These are phyloP conservation scores for Nesometra sesokonis DNA, from an alignment of 35 echinoderm and acorn worm species.

Conservation along the genomic window DNA sequence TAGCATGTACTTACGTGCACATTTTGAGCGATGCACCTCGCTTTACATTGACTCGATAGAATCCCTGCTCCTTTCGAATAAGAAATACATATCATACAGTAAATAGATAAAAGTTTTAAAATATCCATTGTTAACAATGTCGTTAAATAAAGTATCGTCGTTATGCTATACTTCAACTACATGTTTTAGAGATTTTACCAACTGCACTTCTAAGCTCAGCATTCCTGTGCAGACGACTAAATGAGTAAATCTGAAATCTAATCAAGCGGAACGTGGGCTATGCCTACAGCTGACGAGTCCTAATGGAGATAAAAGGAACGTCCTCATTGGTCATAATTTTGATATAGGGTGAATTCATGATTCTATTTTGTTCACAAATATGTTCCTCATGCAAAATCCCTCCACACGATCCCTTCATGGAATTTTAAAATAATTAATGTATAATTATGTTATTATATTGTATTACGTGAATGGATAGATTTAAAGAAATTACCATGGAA, in stretches of 20 bases:
- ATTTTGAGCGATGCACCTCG: background rate
- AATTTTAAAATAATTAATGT: too few species aligned
- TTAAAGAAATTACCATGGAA: too few species aligned
- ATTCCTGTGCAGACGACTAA: background rate
- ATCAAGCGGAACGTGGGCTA: background rate
- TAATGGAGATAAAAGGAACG: background rate
- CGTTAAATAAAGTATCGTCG: background rate
- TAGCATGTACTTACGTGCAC: background rate
- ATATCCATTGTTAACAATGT: background rate
- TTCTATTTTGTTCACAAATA: too few species aligned
- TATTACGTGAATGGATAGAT: too few species aligned
- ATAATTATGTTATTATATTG: too few species aligned
- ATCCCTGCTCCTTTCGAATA: background rate
- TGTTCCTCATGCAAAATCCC: too few species aligned
- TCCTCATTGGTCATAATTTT: background rate
- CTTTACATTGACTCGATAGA: background rate
- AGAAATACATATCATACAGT: background rate
- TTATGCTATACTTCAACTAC: background rate
- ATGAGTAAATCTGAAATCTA: background rate
- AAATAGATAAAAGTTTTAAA: background rate
- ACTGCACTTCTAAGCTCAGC: background rate
- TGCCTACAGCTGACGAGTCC: background rate
- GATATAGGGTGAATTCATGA: too few species aligned
- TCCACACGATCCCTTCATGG: too few species aligned
- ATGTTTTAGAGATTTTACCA: background rate